Conservation (phyloP, 2,888 invertebrate genomes). For the Meiosimyza platycephala region DNA sequence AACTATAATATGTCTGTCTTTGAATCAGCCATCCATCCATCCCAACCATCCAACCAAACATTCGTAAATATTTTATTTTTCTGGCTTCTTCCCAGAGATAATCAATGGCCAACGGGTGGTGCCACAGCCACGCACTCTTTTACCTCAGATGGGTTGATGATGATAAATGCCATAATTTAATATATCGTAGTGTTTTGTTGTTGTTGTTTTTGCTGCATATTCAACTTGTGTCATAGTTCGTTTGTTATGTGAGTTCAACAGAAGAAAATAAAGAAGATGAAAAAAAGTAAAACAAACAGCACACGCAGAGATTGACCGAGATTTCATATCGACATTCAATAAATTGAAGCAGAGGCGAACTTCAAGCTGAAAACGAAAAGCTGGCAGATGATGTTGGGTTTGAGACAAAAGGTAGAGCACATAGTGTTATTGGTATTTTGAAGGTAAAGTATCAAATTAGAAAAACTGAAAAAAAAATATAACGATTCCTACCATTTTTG, state of each 20-base stretch:
- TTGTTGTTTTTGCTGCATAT: slow-evolving; percentile 16
- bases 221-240: slow-evolving; percentile 35
- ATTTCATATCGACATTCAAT: slow-evolving; percentile 34
- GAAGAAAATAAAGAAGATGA: slow-evolving; percentile 18
- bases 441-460: no score
- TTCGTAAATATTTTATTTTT: no score
- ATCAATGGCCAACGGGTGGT: slow-evolving; percentile 36
- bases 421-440: no score
- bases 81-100: background rate
- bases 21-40: no score
- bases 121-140: slow-evolving; percentile 24
- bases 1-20: no score
- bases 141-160: slow-evolving; percentile 46
- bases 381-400: no score
- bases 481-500: no score
- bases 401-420: no score
- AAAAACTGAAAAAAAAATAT: no score
- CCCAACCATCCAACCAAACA: no score
- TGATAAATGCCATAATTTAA: slow-evolving; percentile 54
- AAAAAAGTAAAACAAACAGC: background rate
- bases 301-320: slow-evolving; percentile 34
- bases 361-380: no score
- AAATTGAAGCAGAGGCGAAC: slow-evolving; percentile 27
- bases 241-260: background rate
- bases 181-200: slow-evolving; percentile 37